A percentile compares a stretch with the other conserved stretches of the same genome.
Evolutionary conservation across 53 echinoderm and acorn worm species (phyloP).

Genomic region (Stichopus horrens): DNA sequence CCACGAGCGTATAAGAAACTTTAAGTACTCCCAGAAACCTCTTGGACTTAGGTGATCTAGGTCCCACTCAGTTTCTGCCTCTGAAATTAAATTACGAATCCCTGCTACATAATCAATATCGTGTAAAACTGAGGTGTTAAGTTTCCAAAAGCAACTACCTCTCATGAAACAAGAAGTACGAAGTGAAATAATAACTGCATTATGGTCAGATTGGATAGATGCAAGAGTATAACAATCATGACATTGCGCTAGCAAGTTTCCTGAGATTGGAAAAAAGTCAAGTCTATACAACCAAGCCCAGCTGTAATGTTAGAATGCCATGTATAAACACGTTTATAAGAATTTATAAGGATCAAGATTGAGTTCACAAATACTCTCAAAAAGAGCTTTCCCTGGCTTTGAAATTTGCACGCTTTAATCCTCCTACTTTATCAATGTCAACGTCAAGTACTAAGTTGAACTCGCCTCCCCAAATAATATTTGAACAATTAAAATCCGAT

Average conservation of each 20-base stretch:
- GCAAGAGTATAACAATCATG: slow-evolving; percentile 20
- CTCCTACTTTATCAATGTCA: neutral
- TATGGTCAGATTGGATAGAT: slow-evolving; percentile 5
- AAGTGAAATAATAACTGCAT: neutral
- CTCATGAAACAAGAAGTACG: neutral
- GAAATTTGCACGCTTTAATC: neutral
- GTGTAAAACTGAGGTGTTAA: neutral
- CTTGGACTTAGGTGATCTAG: neutral
- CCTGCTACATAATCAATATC: neutral
- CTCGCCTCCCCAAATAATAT: slow-evolving; percentile 19
- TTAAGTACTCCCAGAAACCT: neutral
- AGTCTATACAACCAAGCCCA: slow-evolving; percentile 14
- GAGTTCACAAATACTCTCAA: neutral
- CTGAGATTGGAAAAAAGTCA: neutral
- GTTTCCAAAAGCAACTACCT: slow-evolving; percentile 18
- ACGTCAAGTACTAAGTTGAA: slow-evolving; percentile 11
- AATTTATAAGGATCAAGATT: slow-evolving; percentile 14
- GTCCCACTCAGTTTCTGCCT: neutral
- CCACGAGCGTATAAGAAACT: slow-evolving; percentile 13
- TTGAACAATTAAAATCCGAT: neutral
- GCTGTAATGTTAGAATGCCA: slow-evolving; percentile 14
- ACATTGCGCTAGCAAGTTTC: neutral
- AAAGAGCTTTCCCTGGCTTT: slow-evolving; percentile 7
- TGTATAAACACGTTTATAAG: neutral
- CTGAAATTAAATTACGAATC: neutral